Evolutionary conservation across 1,140 invertebrate genomes (phyloP).

Genomic region (Ladona fulva): DNA sequence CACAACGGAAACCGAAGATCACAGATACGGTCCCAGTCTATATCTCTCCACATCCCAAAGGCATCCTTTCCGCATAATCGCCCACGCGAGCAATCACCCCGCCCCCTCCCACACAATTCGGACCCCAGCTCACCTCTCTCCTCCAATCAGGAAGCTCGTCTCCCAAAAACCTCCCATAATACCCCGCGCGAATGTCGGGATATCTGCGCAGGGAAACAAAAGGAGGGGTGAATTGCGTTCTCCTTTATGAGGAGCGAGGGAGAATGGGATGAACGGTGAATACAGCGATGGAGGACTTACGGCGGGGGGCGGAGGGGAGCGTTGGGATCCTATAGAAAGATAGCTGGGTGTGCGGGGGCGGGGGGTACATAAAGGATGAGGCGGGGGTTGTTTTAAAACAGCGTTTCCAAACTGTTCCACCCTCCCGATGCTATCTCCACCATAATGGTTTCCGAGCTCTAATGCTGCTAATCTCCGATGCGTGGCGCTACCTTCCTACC

Average conservation of each 20-base stretch:
- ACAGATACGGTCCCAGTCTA: too few species aligned
- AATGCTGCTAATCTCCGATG: conserved; percentile 1
- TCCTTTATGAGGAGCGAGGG: too few species aligned
- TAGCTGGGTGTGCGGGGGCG: background rate
- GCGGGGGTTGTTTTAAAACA: background rate
- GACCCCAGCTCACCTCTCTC: background rate
- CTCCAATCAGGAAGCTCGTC: background rate
- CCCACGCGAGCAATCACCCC: background rate
- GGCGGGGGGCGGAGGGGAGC: too few species aligned
- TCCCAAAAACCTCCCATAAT: conserved; percentile 1
- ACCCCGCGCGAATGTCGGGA: background rate
- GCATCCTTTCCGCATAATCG: background rate
- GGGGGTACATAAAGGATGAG: background rate
- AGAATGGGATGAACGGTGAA: too few species aligned
- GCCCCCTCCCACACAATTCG: background rate
- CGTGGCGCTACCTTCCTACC: background rate
- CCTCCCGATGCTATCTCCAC: background rate
- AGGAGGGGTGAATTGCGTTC: background rate
- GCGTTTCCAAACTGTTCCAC: background rate
- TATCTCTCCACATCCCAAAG: too few species aligned
- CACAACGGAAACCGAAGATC: too few species aligned
- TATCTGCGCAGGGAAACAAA: background rate
- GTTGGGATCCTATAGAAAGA: too few species aligned
- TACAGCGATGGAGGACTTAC: too few species aligned
- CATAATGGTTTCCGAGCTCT: background rate